Percentiles rank a stretch among this genome's conserved stretches.
Evolutionary conservation across 2,797 vertebrate genomes (phyloP).

Genomic region (Poecilia picta): DNA sequence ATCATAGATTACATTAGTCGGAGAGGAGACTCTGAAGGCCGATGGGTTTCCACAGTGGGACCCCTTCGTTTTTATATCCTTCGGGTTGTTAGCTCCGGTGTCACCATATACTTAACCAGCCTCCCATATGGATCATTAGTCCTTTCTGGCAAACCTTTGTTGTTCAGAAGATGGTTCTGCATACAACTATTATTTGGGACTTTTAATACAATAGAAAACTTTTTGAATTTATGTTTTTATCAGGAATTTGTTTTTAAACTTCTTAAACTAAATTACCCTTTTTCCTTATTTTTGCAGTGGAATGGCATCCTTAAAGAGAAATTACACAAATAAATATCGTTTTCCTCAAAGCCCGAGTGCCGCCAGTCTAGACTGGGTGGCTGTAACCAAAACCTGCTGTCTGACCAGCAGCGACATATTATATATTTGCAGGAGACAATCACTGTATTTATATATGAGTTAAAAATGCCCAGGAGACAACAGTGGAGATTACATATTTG

Average conservation of each 20-base stretch:
- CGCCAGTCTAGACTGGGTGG: conserved; percentile 77
- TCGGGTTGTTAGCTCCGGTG: conserved; percentile 45
- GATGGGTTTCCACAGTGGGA: conserved; percentile 43
- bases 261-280: conserved; percentile 21
- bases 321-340: conserved; percentile 48
- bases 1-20: conserved; percentile 83
- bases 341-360: conserved; percentile 53
- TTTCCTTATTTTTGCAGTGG: conserved; percentile 18
- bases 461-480: conserved; percentile 81
- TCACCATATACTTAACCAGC: conserved; percentile 59
- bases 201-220: conserved; percentile 26
- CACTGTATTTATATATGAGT: conserved; percentile 82
- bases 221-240: conserved; percentile 22
- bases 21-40: conserved; percentile 67
- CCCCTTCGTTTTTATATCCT: conserved; percentile 50
- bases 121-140: conserved; percentile 42
- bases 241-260: conserved; percentile 7
- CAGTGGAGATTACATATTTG: conserved; percentile 79
- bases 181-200: conserved; percentile 4
- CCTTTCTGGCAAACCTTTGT: conserved; percentile 30
- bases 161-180: conserved; percentile 19
- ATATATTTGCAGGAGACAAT: conserved; percentile 84
- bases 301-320: conserved; percentile 35
- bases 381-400: conserved; percentile 79
- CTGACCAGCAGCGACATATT: conserved; percentile 79